These are phyloP conservation scores for Aphis craccivora DNA, from an alignment of 1,140 invertebrate species.

Conservation along the genomic window DNA sequence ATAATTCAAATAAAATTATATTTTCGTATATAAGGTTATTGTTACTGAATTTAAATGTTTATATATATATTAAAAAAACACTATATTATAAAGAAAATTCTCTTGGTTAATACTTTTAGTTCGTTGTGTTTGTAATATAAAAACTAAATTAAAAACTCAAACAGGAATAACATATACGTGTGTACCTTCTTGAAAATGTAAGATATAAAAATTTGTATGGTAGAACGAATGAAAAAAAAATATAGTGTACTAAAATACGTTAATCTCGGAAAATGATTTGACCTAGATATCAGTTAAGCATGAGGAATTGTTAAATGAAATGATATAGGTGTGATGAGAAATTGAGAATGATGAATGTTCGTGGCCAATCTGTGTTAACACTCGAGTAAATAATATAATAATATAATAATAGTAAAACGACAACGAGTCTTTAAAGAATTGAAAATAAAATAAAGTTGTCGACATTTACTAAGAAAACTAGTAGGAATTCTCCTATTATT, in stretches of 20 bases:
- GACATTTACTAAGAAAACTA: not conserved
- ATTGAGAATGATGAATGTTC: not conserved
- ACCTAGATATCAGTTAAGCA: not conserved
- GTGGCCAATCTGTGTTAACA: not conserved
- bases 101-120: not conserved
- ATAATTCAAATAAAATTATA: not conserved
- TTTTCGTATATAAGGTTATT: not conserved
- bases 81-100: not conserved
- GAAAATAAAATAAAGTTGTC: not conserved
- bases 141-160: not conserved
- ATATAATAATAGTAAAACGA: not conserved
- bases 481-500: not conserved
- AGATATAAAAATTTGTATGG: not conserved
- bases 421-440: not conserved
- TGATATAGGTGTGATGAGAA: not conserved
- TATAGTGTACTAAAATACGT: not conserved
- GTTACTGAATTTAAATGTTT: not conserved
- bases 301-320: not conserved
- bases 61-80: not conserved
- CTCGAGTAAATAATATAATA: constrained; percentile 1
- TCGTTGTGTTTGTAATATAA: not conserved
- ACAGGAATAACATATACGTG: not conserved
- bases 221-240: not conserved
- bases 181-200: not conserved
- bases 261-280: not conserved